Evolutionary conservation across 92 coral and sea anemone genomes (phyloP).

Genomic region (Siderastrea radians): DNA sequence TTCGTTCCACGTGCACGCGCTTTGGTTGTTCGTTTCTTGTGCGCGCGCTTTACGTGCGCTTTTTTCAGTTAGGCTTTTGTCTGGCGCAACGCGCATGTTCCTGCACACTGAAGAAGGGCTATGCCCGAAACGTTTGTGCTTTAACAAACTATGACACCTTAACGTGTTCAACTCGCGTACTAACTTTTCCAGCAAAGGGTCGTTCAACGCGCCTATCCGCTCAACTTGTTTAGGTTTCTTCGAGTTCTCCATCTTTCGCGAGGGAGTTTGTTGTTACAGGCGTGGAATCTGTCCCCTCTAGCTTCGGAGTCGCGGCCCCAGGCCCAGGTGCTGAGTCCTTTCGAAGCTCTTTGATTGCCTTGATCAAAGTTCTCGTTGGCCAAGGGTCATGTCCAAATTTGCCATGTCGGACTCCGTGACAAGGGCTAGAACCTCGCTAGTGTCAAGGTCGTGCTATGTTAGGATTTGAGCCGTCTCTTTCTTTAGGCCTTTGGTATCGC

Average conservation of each 20-base stretch:
- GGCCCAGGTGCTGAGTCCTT: background rate
- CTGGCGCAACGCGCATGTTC: no score
- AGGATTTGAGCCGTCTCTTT: background rate
- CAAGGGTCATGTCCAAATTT: slow-evolving; percentile 2
- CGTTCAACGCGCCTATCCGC: background rate
- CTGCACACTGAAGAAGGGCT: no score
- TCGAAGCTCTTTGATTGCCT: background rate
- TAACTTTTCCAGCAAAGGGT: no score
- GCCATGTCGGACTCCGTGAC: background rate
- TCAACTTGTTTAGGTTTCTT: background rate
- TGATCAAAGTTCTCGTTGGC: background rate
- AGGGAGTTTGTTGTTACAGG: background rate
- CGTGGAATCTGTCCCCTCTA: background rate
- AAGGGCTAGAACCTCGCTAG: background rate
- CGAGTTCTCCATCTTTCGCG: background rate
- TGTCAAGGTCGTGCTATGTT: background rate
- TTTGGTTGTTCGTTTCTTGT: no score
- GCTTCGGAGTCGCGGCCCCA: background rate
- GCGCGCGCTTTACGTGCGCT: no score
- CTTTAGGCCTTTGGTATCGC: background rate
- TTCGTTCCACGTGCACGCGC: no score
- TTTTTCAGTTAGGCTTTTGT: no score
- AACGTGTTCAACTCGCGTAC: no score
- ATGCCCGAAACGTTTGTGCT: no score
- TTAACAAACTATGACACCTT: no score